Percentiles rank a stretch among this genome's conserved stretches.
These are phyloP conservation scores for Asteroscopus sphinx DNA, from an alignment of 2,888 invertebrate species.

Conservation along the genomic window DNA sequence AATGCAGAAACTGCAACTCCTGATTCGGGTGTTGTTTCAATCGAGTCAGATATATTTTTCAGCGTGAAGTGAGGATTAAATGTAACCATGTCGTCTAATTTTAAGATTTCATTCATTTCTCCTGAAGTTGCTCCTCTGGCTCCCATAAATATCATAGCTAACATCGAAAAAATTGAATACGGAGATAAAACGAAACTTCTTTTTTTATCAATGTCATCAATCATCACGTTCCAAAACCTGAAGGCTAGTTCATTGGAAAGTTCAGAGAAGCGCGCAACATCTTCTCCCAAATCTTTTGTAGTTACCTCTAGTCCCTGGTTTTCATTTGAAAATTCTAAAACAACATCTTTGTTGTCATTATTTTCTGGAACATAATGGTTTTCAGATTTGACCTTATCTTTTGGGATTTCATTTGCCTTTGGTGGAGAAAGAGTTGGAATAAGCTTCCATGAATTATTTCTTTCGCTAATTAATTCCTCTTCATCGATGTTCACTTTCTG, in stretches of 20 bases:
- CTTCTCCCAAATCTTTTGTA: conserved; percentile 92
- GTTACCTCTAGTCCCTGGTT: conserved; percentile 94
- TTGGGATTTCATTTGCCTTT: conserved; percentile 76
- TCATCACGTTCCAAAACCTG: conserved; percentile 94
- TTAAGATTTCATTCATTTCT: conserved; percentile 96
- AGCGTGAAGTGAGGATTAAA: conserved; percentile 97
- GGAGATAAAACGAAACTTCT: conserved; percentile 95
- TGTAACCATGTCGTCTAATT: conserved; percentile 96
- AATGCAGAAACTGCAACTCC: conserved; percentile 95
- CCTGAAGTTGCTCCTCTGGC: conserved; percentile 96
- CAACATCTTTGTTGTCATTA: conserved; percentile 76
- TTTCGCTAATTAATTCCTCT: conserved; percentile 78
- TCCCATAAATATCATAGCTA: conserved; percentile 97
- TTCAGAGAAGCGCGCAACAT: conserved; percentile 93
- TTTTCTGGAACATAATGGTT: conserved; percentile 65
- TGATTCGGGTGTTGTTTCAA: conserved; percentile 91
- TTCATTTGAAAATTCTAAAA: conserved; percentile 82
- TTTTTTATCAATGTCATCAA: conserved; percentile 92
- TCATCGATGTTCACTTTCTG: conserved; percentile 86
- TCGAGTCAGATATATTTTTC: conserved; percentile 95
- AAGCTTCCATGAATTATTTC: conserved; percentile 89
- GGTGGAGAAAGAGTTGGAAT: conserved; percentile 90
- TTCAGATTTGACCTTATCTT: conserved; percentile 79
- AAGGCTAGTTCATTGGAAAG: conserved; percentile 96
- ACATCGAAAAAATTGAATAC: conserved; percentile 95